Percentiles rank a stretch among this genome's conserved stretches.
phyloP scores from a whole-genome alignment of 1,140 invertebrate genomes.

The Diprion similis region DNA sequence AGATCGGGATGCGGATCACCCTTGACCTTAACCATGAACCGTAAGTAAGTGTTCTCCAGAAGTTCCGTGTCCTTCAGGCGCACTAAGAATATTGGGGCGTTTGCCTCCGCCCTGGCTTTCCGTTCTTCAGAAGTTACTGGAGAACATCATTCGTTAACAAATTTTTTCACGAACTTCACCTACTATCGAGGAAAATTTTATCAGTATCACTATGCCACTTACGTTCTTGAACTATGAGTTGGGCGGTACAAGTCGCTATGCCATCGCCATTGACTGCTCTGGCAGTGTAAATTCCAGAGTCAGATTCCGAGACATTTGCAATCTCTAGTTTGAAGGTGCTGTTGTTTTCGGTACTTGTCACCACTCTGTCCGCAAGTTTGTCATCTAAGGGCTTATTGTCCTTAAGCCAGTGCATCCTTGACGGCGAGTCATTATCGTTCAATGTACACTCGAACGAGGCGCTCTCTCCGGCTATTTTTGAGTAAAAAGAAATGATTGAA shows the following conservation, averaged over 20 bases:
- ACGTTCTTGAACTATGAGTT: constrained; percentile 85
- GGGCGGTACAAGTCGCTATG: constrained; percentile 82
- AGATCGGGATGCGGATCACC: constrained; percentile 85
- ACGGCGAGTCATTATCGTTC: constrained; percentile 44
- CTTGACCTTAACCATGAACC: constrained; percentile 89
- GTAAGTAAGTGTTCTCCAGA: constrained; percentile 83
- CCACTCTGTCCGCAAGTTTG: constrained; percentile 76
- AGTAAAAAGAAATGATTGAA: constrained; percentile 12
- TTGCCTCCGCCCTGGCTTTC: constrained; percentile 71
- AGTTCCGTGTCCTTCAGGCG: constrained; percentile 87
- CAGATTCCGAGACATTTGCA: constrained; percentile 79
- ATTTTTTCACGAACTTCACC: constrained; percentile 27
- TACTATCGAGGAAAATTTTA: constrained; percentile 23
- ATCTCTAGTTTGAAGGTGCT: constrained; percentile 76
- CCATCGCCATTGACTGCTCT: constrained; percentile 84
- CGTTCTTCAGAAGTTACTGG: constrained; percentile 77
- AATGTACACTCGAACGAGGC: constrained; percentile 85
- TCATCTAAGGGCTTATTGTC: constrained; percentile 86
- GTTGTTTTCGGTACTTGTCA: constrained; percentile 63
- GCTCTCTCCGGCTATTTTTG: constrained; percentile 79
- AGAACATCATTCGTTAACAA: constrained; percentile 18
- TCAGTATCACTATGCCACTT: constrained; percentile 52
- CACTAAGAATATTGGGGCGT: constrained; percentile 81
- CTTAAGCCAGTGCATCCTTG: constrained; percentile 85
- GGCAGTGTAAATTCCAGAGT: constrained; percentile 91